phyloP scores from a whole-genome alignment of 2,797 vertebrate genomes.

The Melanotaenia trifasciata region DNA sequence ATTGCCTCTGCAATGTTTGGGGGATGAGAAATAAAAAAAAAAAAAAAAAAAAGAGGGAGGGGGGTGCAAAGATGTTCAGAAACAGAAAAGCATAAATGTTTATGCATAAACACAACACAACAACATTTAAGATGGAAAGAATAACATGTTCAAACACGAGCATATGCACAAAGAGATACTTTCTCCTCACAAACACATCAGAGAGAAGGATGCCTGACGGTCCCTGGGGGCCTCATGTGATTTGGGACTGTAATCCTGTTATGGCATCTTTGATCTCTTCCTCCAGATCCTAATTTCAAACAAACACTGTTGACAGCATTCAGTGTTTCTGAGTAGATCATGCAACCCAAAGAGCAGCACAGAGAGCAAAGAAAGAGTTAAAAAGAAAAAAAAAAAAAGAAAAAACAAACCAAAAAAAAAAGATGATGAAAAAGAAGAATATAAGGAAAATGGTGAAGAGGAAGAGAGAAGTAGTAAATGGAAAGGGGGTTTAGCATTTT shows the following conservation, averaged over 20 bases:
- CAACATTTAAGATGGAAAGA: slow-evolving; percentile 45
- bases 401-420: slow-evolving; percentile 1
- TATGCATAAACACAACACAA: slow-evolving; percentile 15
- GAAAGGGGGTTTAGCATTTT: slow-evolving; percentile 64
- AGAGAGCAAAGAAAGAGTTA: slow-evolving; percentile 5
- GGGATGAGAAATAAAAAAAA: slow-evolving; percentile 13
- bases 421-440: slow-evolving; percentile 22
- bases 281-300: slow-evolving; percentile 81
- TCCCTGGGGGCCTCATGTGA: slow-evolving; percentile 73
- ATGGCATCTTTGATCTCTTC: slow-evolving; percentile 82
- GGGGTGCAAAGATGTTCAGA: neutral
- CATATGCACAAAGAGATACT: slow-evolving; percentile 65
- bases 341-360: slow-evolving; percentile 42
- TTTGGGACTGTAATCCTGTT: slow-evolving; percentile 81
- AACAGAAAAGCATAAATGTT: slow-evolving; percentile 16
- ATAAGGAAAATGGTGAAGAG: slow-evolving; percentile 8
- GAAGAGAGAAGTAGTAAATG: slow-evolving; percentile 32
- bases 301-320: slow-evolving; percentile 76
- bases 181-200: slow-evolving; percentile 68
- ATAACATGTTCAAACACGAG: slow-evolving; percentile 59
- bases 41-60: neutral
- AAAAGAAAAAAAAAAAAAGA: neutral
- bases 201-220: slow-evolving; percentile 66
- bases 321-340: slow-evolving; percentile 73
- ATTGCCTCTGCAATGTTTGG: slow-evolving; percentile 4